Base-by-base conservation (phyloP, 2,113 vertebrate species). In the Axis porcinus region DNA sequence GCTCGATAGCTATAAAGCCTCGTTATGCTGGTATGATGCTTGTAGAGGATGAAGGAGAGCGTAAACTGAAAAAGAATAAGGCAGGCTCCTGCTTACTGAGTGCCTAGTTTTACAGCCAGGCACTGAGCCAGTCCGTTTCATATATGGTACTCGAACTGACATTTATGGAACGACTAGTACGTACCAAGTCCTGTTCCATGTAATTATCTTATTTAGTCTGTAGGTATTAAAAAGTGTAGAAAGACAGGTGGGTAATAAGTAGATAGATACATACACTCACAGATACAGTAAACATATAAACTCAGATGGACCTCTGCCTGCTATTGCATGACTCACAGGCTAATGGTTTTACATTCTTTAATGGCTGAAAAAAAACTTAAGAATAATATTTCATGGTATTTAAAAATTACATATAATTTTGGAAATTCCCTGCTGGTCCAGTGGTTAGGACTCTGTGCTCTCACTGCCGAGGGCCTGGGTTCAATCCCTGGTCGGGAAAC, bases 1-100 rank as follows among this genome's bases (percentile, higher is more conserved):
- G 86, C 70, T 64, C 19, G 3, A 1, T 8, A 55, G 62, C 89
- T 86, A 16, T n/a, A 33, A 94, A 94, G 86, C 25, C 79, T 33
- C 8, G 76, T 58, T 55, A 45, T 11, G 23, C 30, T 33, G 87
- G 58, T 11, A 30, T 5, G 0, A 33, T 10, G 50, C 67, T 95
- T 78, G 86, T 6, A 79, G 91, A 96, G 67, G 67, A 25, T 28
- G 86, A 70, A 88, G 93, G 88, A 86, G 76, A 67, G 5, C 74
- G 28, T 58, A 64, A 30, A 86, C 1, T 27, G 94, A 79, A 79
- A 86, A 86, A 58, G 82, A 87, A 95, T 52, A 43, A 96, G 88
- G 54, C 81, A 43, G 76, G 36, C 45, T 47, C 9, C 60, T 57
- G 13, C 84, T 93, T 33, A 57, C 47, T 25, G 83, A 86, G 89